Base-by-base conservation (phyloP, 92 coral and sea anemone genomes). In the Parazoanthus darwini region DNA sequence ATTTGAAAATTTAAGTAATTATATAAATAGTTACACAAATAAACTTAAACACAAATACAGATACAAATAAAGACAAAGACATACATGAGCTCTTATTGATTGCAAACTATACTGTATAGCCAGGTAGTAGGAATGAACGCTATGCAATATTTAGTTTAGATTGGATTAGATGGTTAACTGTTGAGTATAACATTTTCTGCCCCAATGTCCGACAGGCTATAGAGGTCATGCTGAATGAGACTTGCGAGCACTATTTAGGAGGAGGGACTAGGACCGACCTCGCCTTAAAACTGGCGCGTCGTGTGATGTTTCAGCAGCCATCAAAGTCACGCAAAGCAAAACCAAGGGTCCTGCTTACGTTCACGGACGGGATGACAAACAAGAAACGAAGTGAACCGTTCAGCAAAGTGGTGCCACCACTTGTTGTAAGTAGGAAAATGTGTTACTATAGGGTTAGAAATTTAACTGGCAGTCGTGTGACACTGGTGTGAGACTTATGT, bases 291-390 rank as follows among this genome's bases (percentile, higher is more conserved):
- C 3, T 80, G 85, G 68, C 43, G 35, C 67, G 4, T 5, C 15
- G 71, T 20, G 15, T 26, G 35, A 63, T 63, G 70, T 63, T 63
- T 20, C 26, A 22, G 26, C 26, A 2, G 25, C 70, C 26, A 22
- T 3, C 7, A 18, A 39, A 35, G 23, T 56, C 63, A 15, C 66
- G 84, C 14, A 8, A 2, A 25, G 18, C 22, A 50, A 42, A 33
- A 39, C 48, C 85, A 2, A 58, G 39, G 48, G 85, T 35, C 33
- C 73, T 81, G 25, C 73, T 81, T 2, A 66, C 72, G 11, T 54
- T 81, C 51, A 58, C 85, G 25, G 85, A 81, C 48, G 85, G 85
- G 26, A 81, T 81, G 85, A 81, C 79, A 39, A 76, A 76, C 54
- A 76, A 44, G 79, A 38, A n/a, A 76, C 43, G 48, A 39, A 76